Evolutionary conservation across 2,113 vertebrate genomes (phyloP).

Genomic region (Protobothrops flavoviridis): DNA sequence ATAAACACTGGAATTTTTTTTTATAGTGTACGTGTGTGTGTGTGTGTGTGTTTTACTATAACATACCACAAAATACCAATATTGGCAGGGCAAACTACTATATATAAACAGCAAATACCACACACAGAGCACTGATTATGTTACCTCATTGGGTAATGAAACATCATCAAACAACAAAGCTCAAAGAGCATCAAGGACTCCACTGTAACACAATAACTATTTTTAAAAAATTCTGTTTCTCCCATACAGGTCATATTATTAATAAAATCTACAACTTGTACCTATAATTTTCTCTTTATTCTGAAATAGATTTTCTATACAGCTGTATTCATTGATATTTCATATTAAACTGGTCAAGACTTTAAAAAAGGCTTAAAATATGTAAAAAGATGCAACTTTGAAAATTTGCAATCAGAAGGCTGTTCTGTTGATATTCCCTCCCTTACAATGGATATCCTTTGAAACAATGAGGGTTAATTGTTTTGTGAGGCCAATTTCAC

Average conservation of each 20-base stretch:
- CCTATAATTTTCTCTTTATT: not conserved
- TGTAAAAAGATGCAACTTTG: not conserved
- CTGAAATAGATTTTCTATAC: not conserved
- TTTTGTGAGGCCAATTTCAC: not conserved
- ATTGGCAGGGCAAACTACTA: no score
- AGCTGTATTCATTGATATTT: not conserved
- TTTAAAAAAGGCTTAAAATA: not conserved
- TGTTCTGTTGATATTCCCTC: not conserved
- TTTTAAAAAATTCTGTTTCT: not conserved
- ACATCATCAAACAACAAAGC: not conserved
- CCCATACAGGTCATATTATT: not conserved
- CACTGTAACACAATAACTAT: not conserved
- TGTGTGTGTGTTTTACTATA: not conserved
- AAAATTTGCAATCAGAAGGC: not conserved
- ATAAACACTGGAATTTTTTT: no score
- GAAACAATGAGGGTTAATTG: not conserved
- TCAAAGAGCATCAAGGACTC: not conserved
- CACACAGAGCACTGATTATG: not conserved
- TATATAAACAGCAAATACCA: not conserved
- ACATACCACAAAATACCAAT: not conserved
- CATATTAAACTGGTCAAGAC: not conserved
- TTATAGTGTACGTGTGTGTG: no score
- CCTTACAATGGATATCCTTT: not conserved
- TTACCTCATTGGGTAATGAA: not conserved
- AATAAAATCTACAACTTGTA: not conserved